phyloP scores from a whole-genome alignment of 2,888 invertebrate genomes.

The Meghimatium bilineatum region DNA sequence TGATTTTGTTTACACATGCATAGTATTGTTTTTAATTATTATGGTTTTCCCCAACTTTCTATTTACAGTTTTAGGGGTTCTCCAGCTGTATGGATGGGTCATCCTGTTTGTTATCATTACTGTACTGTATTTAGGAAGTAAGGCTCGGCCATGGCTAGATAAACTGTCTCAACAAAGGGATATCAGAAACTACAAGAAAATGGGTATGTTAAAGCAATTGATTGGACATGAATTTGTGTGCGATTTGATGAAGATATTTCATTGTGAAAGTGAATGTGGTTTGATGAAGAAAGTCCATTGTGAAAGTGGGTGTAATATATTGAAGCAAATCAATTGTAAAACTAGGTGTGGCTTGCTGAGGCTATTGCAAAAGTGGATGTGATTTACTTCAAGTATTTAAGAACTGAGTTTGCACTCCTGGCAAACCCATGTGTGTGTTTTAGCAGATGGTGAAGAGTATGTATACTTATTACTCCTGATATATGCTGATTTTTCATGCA shows the following conservation, averaged over 20 bases:
- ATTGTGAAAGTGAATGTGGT: neutral
- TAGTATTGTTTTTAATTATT: too few relatives aligned
- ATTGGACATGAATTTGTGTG: neutral
- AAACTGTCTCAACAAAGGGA: slow-evolving; percentile 44
- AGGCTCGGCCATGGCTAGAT: slow-evolving; percentile 41
- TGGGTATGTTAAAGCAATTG: slow-evolving; percentile 53
- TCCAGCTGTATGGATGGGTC: slow-evolving; percentile 67
- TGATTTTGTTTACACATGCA: too few relatives aligned
- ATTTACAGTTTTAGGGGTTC: slow-evolving; percentile 55
- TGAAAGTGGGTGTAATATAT: neutral
- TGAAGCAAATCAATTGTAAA: neutral
- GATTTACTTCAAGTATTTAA: too few relatives aligned
- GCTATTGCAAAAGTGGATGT: neutral
- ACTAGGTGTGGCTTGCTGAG: neutral
- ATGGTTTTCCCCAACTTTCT: too few relatives aligned
- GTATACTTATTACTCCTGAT: too few relatives aligned
- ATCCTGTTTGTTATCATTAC: slow-evolving; percentile 58
- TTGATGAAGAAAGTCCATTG: neutral
- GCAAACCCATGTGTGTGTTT: too few relatives aligned
- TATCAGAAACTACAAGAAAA: slow-evolving; percentile 59
- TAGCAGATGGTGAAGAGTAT: too few relatives aligned
- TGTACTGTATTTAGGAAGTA: slow-evolving; percentile 59
- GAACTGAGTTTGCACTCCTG: too few relatives aligned
- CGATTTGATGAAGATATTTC: neutral
- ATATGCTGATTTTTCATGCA: too few relatives aligned